These are phyloP conservation scores for Drosophila arawakana DNA, from an alignment of 1,140 invertebrate genomes.

Conservation along the genomic window DNA sequence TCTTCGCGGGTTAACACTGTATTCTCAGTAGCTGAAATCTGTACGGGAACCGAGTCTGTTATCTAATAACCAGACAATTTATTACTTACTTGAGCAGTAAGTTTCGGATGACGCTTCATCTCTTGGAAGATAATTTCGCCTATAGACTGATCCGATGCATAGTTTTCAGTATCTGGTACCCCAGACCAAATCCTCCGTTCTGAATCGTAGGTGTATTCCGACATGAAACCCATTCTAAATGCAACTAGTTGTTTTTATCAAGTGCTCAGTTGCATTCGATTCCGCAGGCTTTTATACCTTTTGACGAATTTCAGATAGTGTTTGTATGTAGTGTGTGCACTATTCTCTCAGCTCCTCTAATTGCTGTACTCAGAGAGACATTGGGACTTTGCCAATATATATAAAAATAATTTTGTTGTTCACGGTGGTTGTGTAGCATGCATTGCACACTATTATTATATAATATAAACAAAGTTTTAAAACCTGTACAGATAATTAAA, in stretches of 20 bases:
- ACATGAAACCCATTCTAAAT: conserved; percentile 49
- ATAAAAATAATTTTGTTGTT: too few relatives aligned
- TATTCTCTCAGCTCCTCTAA: too few relatives aligned
- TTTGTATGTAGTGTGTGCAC: too few relatives aligned
- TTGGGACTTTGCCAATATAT: too few relatives aligned
- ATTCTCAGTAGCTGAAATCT: conserved; percentile 72
- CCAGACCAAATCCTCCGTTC: conserved; percentile 59
- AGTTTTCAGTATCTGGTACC: conserved; percentile 22
- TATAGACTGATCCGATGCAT: conserved; percentile 55
- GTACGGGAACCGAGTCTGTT: not conserved
- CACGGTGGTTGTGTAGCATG: too few relatives aligned
- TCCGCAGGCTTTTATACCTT: conserved; percentile 54
- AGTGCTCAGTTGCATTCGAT: conserved; percentile 24
- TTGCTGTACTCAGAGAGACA: too few relatives aligned
- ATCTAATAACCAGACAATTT: not conserved
- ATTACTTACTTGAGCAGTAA: conserved; percentile 60
- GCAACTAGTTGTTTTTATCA: not conserved
- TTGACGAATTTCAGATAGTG: too few relatives aligned
- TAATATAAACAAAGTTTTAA: too few relatives aligned
- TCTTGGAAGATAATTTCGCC: conserved; percentile 66
- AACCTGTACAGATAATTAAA: too few relatives aligned
- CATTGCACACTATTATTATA: too few relatives aligned
- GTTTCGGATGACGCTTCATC: conserved; percentile 64
- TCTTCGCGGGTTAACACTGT: conserved; percentile 56
- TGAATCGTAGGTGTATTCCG: conserved; percentile 49